Percentiles rank a stretch among this genome's conserved stretches.
phyloP scores from a whole-genome alignment of 1,140 invertebrate species.

The Zaprionus inermis region DNA sequence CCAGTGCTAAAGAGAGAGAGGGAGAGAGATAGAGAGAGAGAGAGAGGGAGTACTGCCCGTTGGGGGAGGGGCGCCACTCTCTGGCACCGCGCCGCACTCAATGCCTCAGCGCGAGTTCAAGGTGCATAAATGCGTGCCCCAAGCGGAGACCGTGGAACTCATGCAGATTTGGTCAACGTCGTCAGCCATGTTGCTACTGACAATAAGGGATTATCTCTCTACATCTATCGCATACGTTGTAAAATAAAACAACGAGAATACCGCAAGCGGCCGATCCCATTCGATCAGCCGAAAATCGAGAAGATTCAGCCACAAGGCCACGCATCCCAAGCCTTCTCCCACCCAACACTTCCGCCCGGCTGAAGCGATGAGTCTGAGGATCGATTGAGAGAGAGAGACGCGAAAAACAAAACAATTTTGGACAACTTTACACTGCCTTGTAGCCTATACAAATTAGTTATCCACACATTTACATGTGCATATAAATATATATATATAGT shows the following conservation, averaged over 20 bases:
- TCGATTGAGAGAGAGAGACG: constrained; percentile 30
- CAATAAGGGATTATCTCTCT: constrained; percentile 80
- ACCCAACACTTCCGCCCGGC: neutral
- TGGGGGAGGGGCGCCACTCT: constrained; percentile 6
- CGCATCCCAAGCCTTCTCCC: constrained; percentile 4
- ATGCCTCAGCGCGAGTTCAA: constrained; percentile 73
- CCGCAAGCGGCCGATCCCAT: too few relatives aligned
- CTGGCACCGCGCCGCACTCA: constrained; percentile 37
- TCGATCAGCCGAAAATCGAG: constrained; percentile 1
- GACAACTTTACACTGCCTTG: constrained; percentile 81
- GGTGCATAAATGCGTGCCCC: constrained; percentile 83
- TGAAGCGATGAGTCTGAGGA: neutral
- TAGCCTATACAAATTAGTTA: constrained; percentile 50
- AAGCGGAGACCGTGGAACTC: constrained; percentile 80
- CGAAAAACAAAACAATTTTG: constrained; percentile 48
- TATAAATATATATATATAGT: constrained; percentile 42
- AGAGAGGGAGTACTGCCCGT: neutral
- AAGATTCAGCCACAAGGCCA: neutral
- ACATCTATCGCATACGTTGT: constrained; percentile 82
- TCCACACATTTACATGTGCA: constrained; percentile 8
- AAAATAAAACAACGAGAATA: constrained; percentile 66
- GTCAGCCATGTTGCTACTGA: constrained; percentile 74
- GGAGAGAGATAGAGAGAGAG: constrained; percentile 38
- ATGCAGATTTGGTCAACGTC: constrained; percentile 74
- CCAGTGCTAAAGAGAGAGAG: neutral